Base-by-base conservation (phyloP, 2,113 vertebrate species). In the Procavia capensis region DNA sequence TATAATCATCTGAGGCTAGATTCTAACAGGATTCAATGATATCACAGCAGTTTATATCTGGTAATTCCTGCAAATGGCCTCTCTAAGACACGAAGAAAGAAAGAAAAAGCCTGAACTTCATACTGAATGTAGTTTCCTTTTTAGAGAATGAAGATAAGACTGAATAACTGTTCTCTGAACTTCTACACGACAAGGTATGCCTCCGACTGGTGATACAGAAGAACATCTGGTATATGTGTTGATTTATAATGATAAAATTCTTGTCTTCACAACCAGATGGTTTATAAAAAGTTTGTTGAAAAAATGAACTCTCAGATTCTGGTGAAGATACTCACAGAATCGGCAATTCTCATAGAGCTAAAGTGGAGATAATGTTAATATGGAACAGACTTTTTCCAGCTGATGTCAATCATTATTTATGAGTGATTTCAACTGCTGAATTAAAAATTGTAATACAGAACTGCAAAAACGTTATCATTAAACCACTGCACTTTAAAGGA, bases 331-430 rank as follows among this genome's bases (percentile, higher is more conserved):
- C 36, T 34, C 31, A 34, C 61, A 66, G 85, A 16, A 88, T 66
- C 8, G 36, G 43, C 76, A 85, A 50, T 45, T 93, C 94, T 91
- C 31, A 76, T n/a, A 79, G 16, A 91, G 16, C 54, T 83, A 19
- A 83, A 80, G 47, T 85, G 78, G 29, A 88, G 41, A 57, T 90
- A 20, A 79, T 85, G 83, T 96, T 86, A 85, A 86, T 83, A 50
- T 61, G 87, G 27, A 93, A 68, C 2, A 88, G 36, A 66, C 6
- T 75, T n/a, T n/a, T n/a, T n/a, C n/a, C n/a, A n/a, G n/a, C n/a
- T n/a, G n/a, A n/a, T n/a, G n/a, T n/a, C n/a, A n/a, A n/a, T n/a
- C n/a, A n/a, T n/a, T n/a, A n/a, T n/a, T n/a, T n/a, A n/a, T n/a
- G n/a, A n/a, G n/a, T n/a, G n/a, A n/a, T n/a, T n/a, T n/a, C n/a